Evolutionary conservation across 2,113 vertebrate genomes (phyloP), one percentile per base, ranked within the genome.

Genomic region (Tyrannus savana): DNA sequence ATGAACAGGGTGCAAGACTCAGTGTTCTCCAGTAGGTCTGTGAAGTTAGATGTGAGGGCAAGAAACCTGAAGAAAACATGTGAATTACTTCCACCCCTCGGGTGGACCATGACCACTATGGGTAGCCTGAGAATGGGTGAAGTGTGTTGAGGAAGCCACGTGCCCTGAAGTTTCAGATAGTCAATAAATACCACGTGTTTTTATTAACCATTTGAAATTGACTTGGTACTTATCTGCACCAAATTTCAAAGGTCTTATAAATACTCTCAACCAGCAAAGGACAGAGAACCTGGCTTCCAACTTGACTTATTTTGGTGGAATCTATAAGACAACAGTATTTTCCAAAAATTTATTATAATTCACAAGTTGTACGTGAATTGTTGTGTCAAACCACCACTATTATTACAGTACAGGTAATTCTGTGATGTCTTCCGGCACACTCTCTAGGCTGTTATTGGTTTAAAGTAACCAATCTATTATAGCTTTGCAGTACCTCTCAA

Each of bases 51-150:
- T 30, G 22, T 8, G 8, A 76, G 63, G 42, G 12, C 7, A 55
- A 22, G 33, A 25, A 55, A 15, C 41, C 44, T 14, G 16, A 12
- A 22, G 41, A 30, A 37, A 24, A 18, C 0, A 0, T 41, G 10
- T 30, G 41, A 59, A 37, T 37, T 27, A 41, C 3, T 59, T 21
- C 28, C 10, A 33, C 6, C 3, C 37, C 5, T 63, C 4, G 0
- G 19, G 17, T 39, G 22, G 18, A 3, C 18, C 16, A 0, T n/a
- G 35, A 46, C 25, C 31, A 6, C 35, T 0, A 2, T 19, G 28
- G 47, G 10, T 8, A 14, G 19, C 53, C 49, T 3, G 5, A 39
- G 41, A 22, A 3, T 2, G 9, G 6, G 10, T 7, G 10, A 72
- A 25, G 14, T 14, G 42, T 59, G 56, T 31, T 35, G 62, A 66